These are phyloP conservation scores for Drosophila willistoni DNA, from an alignment of 1,140 invertebrate species.

Conservation along the genomic window DNA sequence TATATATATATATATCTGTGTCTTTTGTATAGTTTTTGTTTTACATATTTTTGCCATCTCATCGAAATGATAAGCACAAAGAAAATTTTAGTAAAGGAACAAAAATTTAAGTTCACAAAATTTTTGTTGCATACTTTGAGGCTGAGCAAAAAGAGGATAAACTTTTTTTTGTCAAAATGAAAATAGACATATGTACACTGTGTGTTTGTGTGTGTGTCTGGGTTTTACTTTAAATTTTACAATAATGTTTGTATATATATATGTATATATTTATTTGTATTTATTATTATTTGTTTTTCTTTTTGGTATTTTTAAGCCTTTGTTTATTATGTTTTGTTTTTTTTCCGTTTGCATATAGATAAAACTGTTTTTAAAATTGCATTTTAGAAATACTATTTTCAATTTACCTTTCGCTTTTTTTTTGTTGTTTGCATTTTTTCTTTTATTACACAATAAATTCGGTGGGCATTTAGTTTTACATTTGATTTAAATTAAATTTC, in stretches of 20 bases:
- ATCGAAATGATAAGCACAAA: slow-evolving; percentile 45
- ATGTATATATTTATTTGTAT: background rate
- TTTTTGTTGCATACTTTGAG: slow-evolving; percentile 8
- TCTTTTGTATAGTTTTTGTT: slow-evolving; percentile 53
- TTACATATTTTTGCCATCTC: slow-evolving; percentile 44
- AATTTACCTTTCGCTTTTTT: background rate
- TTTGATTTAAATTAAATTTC: slow-evolving; percentile 58
- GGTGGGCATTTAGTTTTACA: slow-evolving; percentile 73
- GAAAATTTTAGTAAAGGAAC: slow-evolving; percentile 3
- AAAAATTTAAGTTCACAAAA: slow-evolving; percentile 1
- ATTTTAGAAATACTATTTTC: slow-evolving; percentile 2
- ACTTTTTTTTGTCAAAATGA: slow-evolving; percentile 1
- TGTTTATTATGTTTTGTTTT: background rate
- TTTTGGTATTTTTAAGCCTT: slow-evolving; percentile 2
- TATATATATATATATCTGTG: background rate
- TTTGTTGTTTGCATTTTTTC: slow-evolving; percentile 4
- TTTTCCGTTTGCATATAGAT: slow-evolving; percentile 2
- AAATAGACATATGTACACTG: slow-evolving; percentile 9
- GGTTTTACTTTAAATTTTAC: slow-evolving; percentile 25
- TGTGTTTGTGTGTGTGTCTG: slow-evolving; percentile 1
- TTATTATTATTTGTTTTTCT: slow-evolving; percentile 11
- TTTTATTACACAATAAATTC: slow-evolving; percentile 69
- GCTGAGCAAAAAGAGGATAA: background rate
- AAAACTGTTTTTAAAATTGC: slow-evolving; percentile 20
- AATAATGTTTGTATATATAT: too few species aligned